Base-by-base conservation (phyloP, 2,888 invertebrate species). In the Phyllotreta cruciferae region DNA sequence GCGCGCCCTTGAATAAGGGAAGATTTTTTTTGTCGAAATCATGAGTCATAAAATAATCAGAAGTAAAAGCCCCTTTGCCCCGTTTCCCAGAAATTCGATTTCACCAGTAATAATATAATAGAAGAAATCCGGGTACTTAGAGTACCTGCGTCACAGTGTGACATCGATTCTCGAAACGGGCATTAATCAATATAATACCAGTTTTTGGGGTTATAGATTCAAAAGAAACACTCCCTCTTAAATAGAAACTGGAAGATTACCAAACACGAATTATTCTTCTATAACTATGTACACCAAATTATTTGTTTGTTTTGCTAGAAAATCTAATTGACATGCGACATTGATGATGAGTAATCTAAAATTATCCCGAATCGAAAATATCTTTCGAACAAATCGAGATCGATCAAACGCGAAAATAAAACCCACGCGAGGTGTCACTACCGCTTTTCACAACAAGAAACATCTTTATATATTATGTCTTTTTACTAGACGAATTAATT, bases 371-470 rank as follows among this genome's bases (percentile, higher is more conserved):
- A 58, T 50, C 50, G 52, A 50, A 57, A 57, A 57, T 57, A 58
- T 58, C 34, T 39, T 52, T 36, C 50, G 42, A 41, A 58, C 58
- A 58, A 58, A 58, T 58, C 52, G 58, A 58, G 52, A 58, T 52
- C 58, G 58, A 58, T 58, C 58, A 58, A 58, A 58, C 24, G 47
- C 42, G 58, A 58, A 58, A 58, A 58, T 42, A 41, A 58, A 47
- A 47, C 58, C 50, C 58, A 58, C 58, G 42, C 42, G 47, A 34
- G 24, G 24, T 36, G 58, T 58, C 58, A 58, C 50, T 41, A 38
- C 39, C 36, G 39, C 41, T 58, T n/a, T n/a, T 58, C 50, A 35
- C 24, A 14, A 58, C 11, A 52, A 47, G 42, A 36, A 57, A 57
- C 49, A 42, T 50, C 34, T 58, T 52, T 50, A 58, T 50, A 58